A percentile compares a stretch with the other conserved stretches of the same genome.
These are phyloP conservation scores for Echeneis naucrates DNA, from an alignment of 2,797 vertebrate species.

Conservation along the genomic window DNA sequence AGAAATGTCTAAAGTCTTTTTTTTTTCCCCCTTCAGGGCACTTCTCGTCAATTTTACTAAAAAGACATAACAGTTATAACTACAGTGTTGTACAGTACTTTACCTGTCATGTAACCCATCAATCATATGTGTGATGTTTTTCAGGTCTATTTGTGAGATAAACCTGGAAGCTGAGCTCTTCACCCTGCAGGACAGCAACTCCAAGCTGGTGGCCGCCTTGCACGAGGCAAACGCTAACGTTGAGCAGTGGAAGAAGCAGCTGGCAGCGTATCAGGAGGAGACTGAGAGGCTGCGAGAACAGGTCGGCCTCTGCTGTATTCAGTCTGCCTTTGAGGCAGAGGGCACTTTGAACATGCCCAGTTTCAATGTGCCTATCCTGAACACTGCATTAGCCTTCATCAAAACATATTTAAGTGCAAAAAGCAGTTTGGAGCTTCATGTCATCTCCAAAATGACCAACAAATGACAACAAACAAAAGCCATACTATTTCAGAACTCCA, in stretches of 20 bases:
- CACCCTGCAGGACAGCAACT: conserved; percentile 96
- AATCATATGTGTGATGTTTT: too few species aligned
- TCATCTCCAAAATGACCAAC: not conserved
- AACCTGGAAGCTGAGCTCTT: conserved; percentile 97
- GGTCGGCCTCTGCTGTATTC: conserved; percentile 71
- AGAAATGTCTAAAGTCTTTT: not conserved
- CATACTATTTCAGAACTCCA: not conserved
- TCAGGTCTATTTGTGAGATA: conserved; percentile 95
- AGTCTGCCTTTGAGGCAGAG: not conserved
- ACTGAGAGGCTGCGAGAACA: conserved; percentile 90
- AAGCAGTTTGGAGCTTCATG: not conserved
- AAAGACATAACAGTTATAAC: not conserved
- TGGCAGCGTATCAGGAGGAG: conserved; percentile 92
- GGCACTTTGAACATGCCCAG: not conserved
- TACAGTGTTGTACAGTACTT: not conserved
- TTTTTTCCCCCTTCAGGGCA: not conserved
- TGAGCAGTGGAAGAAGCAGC: conserved; percentile 97
- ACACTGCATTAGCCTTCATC: not conserved
- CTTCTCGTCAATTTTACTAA: not conserved
- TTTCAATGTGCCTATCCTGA: not conserved
- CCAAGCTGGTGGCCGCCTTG: conserved; percentile 91
- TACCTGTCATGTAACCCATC: too few species aligned
- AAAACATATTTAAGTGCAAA: not conserved
- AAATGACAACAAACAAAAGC: not conserved
- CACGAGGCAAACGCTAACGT: conserved; percentile 94